Percentiles rank a stretch among this genome's conserved stretches.
phyloP scores from a whole-genome alignment of 1,140 invertebrate genomes.

The Phortica variegata region DNA sequence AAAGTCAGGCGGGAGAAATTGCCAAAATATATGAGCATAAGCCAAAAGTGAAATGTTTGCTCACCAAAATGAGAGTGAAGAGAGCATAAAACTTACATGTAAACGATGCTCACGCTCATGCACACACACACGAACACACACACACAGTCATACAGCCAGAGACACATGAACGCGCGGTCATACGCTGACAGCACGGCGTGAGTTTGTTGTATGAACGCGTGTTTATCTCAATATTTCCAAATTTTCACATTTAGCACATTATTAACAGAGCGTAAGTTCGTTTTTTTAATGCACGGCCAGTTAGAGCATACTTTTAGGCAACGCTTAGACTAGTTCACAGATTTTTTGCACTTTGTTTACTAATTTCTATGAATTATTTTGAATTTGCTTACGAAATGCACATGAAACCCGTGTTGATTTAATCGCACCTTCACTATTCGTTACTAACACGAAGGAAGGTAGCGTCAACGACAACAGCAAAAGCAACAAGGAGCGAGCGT shows the following conservation, averaged over 20 bases:
- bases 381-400: constrained; percentile 34
- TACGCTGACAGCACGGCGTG: constrained; percentile 1
- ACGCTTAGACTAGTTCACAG: constrained; percentile 8
- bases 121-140: constrained; percentile 4
- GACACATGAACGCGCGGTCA: constrained; percentile 8
- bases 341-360: constrained; percentile 21
- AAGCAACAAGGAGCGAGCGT: constrained; percentile 10
- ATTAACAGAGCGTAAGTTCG: background rate
- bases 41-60: too few relatives aligned
- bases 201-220: constrained; percentile 42
- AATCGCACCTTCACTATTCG: constrained; percentile 50
- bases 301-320: background rate
- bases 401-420: constrained; percentile 52
- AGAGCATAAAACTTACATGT: too few relatives aligned
- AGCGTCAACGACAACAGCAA: constrained; percentile 11
- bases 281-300: background rate
- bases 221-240: constrained; percentile 40
- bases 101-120: constrained; percentile 40
- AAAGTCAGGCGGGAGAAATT: constrained; percentile 33
- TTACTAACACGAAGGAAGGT: constrained; percentile 42
- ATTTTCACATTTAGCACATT: constrained; percentile 30
- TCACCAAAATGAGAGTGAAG: too few relatives aligned
- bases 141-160: constrained; percentile 2
- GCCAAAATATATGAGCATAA: too few relatives aligned
- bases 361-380: constrained; percentile 46